Conservation (phyloP, 2,888 invertebrate genomes). For the Eurois occulta region DNA sequence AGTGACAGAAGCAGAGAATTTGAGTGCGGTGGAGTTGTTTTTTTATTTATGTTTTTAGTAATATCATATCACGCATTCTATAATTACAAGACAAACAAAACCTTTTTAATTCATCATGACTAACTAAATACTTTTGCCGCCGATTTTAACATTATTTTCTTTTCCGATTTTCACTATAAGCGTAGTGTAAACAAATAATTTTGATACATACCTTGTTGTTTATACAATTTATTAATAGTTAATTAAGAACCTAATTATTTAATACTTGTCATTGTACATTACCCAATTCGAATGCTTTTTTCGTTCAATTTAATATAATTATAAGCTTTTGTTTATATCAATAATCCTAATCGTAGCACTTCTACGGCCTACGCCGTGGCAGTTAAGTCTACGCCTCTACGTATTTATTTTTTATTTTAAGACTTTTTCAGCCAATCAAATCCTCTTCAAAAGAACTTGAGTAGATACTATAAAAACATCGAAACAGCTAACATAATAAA, state of each 20-base stretch:
- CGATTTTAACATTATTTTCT: neutral
- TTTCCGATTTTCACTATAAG: neutral
- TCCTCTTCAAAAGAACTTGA: neutral
- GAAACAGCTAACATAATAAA: neutral
- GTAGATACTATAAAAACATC: neutral
- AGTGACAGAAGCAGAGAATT: constrained; percentile 89
- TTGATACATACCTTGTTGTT: neutral
- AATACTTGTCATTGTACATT: neutral
- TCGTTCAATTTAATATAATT: neutral
- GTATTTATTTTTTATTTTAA: neutral
- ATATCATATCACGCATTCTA: neutral
- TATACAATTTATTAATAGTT: neutral
- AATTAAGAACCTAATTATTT: neutral
- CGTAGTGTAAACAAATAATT: neutral
- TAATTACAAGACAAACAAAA: neutral
- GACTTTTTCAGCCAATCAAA: neutral
- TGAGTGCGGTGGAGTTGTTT: constrained; percentile 68
- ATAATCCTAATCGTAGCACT: neutral
- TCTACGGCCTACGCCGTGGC: constrained; percentile 34
- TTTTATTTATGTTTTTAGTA: neutral
- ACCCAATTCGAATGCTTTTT: neutral
- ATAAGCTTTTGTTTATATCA: neutral
- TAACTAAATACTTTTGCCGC: neutral
- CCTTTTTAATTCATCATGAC: neutral
- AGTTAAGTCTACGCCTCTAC: neutral